Evolutionary conservation across 2,113 vertebrate genomes (phyloP), one percentile per base, ranked within the genome.

Genomic region (Balaeniceps rex): DNA sequence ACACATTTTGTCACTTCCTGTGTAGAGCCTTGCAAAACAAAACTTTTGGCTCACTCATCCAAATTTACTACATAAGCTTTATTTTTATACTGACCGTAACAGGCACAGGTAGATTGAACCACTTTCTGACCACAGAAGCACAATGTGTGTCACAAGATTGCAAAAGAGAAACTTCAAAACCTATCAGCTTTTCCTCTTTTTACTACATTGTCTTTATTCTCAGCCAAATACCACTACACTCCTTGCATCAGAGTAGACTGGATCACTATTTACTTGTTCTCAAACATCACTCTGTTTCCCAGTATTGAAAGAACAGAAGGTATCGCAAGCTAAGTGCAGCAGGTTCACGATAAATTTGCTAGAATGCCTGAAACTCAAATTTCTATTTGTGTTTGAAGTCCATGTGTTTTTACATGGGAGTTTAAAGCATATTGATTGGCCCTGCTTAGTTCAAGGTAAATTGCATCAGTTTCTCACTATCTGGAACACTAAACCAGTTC

Each of bases 381-480:
- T 88, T 75, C 76, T 95, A 22, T 87, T 91, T 87, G 63, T 75
- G 61, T 82, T 88, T 91, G 46, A 95, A 94, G 57, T 94, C 52
- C n/a, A 33, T 44, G 36, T 83, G 42, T 85, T 38, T 74, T 83
- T 83, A 54, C 36, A 14, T 19, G 21, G 36, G 24, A 78, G 14
- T 28, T 92, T 51, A 80, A 74, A 47, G 47, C 8, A 60, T 57
- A 60, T 22, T 70, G 52, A 60, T 22, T 70, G 52, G 36, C 19
- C 78, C n/a, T 76, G 29, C 23, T 58, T 64, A 55, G 47, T 57
- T 70, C 42, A 80, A 54, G 31, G 58, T n/a, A 93, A 69, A 64
- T 42, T 60, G 38, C 28, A 64, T 36, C 42, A 93, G 38, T 42
- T 74, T 63, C 54, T 83, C 55, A 9, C 5, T 66, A 4, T 68